Evolutionary conservation across 2,113 vertebrate genomes (phyloP).

Genomic region (Dissostichus mawsoni): DNA sequence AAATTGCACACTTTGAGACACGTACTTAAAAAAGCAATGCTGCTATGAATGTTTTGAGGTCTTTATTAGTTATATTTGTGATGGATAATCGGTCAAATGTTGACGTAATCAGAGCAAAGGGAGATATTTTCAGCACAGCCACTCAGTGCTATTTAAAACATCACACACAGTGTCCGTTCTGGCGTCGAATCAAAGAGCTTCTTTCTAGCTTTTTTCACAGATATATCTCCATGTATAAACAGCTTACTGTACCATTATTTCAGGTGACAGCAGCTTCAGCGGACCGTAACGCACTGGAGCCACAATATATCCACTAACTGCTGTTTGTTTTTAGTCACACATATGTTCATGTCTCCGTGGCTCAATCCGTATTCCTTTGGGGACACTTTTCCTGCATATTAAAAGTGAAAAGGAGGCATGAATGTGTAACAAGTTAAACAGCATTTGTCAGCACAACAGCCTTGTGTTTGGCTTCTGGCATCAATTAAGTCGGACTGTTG

Average conservation of each 20-base stretch:
- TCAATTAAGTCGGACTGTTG: neutral
- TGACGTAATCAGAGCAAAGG: slow-evolving; percentile 12
- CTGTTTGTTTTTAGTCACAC: neutral
- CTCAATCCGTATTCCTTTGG: neutral
- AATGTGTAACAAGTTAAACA: neutral
- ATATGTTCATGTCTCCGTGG: neutral
- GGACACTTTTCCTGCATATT: neutral
- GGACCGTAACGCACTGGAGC: neutral
- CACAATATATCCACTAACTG: neutral
- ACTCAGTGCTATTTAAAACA: slow-evolving; percentile 31
- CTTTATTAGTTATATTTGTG: too few relatives aligned
- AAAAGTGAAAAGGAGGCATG: slow-evolving; percentile 4
- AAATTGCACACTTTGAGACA: neutral
- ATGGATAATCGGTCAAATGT: neutral
- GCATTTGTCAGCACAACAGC: neutral
- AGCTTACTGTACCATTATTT: neutral
- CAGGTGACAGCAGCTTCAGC: neutral
- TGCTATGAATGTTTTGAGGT: too few relatives aligned
- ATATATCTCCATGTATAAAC: neutral
- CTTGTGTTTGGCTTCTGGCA: slow-evolving; percentile 12
- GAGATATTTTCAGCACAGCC: slow-evolving; percentile 25
- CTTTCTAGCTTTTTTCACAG: neutral
- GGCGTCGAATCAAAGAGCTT: slow-evolving; percentile 15
- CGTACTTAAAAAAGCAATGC: neutral
- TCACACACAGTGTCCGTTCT: neutral